A percentile compares a stretch with the other conserved stretches of the same genome.
phyloP scores from a whole-genome alignment of 2,113 vertebrate species.

The Morphnarchus princeps region DNA sequence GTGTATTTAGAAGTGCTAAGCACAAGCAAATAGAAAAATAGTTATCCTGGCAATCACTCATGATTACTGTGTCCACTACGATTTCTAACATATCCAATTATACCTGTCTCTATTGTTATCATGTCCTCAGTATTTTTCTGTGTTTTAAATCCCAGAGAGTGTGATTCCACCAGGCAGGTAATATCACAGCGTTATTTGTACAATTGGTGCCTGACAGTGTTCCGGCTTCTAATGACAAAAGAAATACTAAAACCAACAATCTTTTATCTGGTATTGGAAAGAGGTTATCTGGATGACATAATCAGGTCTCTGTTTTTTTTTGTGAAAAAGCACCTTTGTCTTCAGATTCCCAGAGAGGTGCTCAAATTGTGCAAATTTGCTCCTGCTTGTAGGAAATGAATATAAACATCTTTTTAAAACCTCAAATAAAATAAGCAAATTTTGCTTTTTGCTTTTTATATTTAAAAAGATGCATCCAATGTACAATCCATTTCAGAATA shows the following conservation, averaged over 20 bases:
- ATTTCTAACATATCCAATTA: neutral
- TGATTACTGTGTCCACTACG: accelerated
- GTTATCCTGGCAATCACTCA: neutral
- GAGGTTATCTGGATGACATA: neutral
- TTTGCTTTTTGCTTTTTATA: neutral
- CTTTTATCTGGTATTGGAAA: neutral
- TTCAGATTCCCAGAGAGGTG: neutral
- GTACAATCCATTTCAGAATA: neutral
- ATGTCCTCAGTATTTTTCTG: neutral
- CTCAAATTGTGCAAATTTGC: neutral
- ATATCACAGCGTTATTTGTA: neutral
- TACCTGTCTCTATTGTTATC: neutral
- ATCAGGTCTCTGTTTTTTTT: neutral
- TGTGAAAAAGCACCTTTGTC: neutral
- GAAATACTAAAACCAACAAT: neutral
- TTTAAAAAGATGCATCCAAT: neutral
- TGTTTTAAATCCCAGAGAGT: neutral
- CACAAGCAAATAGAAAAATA: neutral
- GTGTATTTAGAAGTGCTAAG: neutral
- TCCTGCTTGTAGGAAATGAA: neutral
- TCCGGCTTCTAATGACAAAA: neutral
- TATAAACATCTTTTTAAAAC: neutral
- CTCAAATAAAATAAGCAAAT: neutral
- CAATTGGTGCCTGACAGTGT: neutral
- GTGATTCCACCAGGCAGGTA: neutral